A percentile compares a stretch with the other conserved stretches of the same genome.
phyloP scores from a whole-genome alignment of 2,797 vertebrate genomes.

The Psittacula echo region DNA sequence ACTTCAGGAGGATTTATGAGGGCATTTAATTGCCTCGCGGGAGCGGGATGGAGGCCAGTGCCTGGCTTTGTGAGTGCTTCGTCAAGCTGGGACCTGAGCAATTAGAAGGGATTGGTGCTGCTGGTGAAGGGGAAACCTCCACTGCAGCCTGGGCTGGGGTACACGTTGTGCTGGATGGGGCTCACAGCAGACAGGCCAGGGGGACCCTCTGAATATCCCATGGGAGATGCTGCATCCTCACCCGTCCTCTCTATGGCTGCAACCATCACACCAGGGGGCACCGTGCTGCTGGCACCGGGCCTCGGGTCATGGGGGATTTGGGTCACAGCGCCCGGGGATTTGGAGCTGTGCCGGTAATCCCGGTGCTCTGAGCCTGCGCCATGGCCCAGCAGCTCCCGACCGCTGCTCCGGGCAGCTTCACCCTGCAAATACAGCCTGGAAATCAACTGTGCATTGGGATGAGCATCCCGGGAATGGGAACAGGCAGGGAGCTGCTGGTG shows the following conservation, averaged over 20 bases:
- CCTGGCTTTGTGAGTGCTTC: neutral
- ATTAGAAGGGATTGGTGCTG: neutral
- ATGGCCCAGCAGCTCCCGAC: neutral
- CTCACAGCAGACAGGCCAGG: neutral
- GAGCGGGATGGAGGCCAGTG: slow-evolving; percentile 2
- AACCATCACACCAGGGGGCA: neutral
- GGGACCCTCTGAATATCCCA: neutral
- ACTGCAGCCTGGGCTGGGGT: neutral
- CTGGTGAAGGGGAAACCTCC: neutral
- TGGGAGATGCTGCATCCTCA: neutral
- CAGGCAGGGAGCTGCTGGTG: neutral
- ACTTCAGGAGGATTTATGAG: slow-evolving; percentile 52
- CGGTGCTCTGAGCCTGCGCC: neutral
- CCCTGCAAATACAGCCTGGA: fast-evolving
- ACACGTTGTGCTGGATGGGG: neutral
- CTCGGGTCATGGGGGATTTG: neutral
- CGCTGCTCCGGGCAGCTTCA: neutral
- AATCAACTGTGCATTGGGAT: neutral
- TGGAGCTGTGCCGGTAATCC: slow-evolving; percentile 37
- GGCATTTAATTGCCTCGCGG: slow-evolving; percentile 19
- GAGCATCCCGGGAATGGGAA: neutral
- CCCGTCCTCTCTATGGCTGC: fast-evolving
- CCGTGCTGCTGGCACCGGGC: neutral
- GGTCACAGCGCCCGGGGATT: slow-evolving; percentile 35
- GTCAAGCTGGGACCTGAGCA: slow-evolving; percentile 20